Evolutionary conservation across 2,888 invertebrate species (phyloP).

Genomic region (Pegoplata infirma): DNA sequence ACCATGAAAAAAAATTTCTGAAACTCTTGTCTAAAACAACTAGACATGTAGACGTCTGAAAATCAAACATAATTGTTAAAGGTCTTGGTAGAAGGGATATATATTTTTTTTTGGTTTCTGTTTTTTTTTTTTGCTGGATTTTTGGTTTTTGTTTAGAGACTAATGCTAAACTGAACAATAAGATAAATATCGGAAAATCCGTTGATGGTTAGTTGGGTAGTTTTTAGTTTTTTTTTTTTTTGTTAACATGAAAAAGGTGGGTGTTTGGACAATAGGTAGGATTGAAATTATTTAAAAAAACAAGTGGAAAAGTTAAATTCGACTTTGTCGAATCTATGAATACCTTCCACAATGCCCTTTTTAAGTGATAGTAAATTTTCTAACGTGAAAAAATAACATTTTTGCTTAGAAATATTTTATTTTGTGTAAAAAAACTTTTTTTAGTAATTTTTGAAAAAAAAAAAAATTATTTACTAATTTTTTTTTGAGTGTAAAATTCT

Average conservation of each 20-base stretch:
- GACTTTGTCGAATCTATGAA: no score
- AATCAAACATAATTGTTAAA: conserved; percentile 53
- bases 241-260: background rate
- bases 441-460: no score
- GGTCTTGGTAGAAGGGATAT: conserved; percentile 5
- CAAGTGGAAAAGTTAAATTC: no score
- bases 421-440: no score
- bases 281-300: no score
- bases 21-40: conserved; percentile 16
- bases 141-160: conserved; percentile 29
- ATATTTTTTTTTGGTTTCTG: conserved; percentile 24
- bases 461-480: no score
- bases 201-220: conserved; percentile 22
- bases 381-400: no score
- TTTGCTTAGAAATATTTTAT: no score
- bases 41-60: conserved; percentile 54
- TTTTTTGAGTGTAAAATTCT: no score
- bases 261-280: no score
- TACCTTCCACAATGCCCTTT: no score
- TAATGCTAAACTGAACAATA: conserved; percentile 43
- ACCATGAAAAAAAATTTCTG: conserved; percentile 4
- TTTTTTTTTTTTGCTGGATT: background rate
- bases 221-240: background rate
- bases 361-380: no score
- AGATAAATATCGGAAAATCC: conserved; percentile 55